Evolutionary conservation across 2,113 vertebrate species (phyloP).

Genomic region (Pandion haliaetus): DNA sequence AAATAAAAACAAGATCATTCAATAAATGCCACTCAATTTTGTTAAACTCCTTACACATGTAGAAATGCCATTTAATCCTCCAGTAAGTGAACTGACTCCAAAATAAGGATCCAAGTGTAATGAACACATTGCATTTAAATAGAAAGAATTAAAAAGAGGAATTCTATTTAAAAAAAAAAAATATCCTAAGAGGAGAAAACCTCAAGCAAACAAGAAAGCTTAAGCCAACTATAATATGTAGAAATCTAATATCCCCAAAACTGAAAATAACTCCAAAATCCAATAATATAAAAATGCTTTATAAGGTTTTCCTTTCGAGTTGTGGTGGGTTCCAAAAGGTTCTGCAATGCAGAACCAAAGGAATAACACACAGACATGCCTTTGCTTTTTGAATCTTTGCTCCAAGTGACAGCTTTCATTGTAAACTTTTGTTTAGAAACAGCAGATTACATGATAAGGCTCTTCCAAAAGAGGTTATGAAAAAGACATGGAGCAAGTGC

Average conservation of each 20-base stretch:
- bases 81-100: slow-evolving; percentile 56
- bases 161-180: neutral
- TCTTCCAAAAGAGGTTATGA: slow-evolving; percentile 39
- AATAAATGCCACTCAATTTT: slow-evolving; percentile 70
- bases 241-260: slow-evolving; percentile 55
- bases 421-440: slow-evolving; percentile 52
- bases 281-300: slow-evolving; percentile 56
- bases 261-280: slow-evolving; percentile 61
- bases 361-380: neutral
- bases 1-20: slow-evolving; percentile 75
- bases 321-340: slow-evolving; percentile 27
- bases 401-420: slow-evolving; percentile 31
- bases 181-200: slow-evolving; percentile 21
- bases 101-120: slow-evolving; percentile 50
- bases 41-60: slow-evolving; percentile 61
- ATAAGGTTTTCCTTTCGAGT: slow-evolving; percentile 21
- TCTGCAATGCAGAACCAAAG: neutral
- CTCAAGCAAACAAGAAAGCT: slow-evolving; percentile 46
- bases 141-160: neutral
- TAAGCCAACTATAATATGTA: slow-evolving; percentile 43
- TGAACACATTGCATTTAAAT: slow-evolving; percentile 60
- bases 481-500: slow-evolving; percentile 22
- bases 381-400: neutral
- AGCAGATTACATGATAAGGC: slow-evolving; percentile 26
- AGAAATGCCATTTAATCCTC: slow-evolving; percentile 61